phyloP scores from a whole-genome alignment of 2,113 vertebrate species.

The Bagarius yarrelli region DNA sequence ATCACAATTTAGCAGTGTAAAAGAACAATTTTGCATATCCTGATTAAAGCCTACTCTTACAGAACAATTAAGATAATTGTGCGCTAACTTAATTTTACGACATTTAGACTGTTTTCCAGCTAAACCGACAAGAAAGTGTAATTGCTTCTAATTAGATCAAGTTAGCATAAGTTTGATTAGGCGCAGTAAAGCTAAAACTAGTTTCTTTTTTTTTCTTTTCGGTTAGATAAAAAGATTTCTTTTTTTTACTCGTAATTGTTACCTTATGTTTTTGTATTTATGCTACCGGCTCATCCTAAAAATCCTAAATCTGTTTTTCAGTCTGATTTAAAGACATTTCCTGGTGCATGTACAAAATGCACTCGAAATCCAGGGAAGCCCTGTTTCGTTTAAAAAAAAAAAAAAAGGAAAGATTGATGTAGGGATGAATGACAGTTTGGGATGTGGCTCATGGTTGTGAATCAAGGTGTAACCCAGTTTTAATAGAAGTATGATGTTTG shows the following conservation, averaged over 20 bases:
- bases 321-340: neutral
- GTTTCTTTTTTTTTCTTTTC: conserved; percentile 74
- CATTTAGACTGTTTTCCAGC: conserved; percentile 87
- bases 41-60: conserved; percentile 89
- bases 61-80: conserved; percentile 91
- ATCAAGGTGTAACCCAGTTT: conserved; percentile 55
- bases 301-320: neutral
- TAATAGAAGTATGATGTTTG: conserved; percentile 57
- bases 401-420: neutral
- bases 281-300: neutral
- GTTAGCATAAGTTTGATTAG: conserved; percentile 95
- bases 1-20: conserved; percentile 85
- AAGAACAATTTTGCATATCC: conserved; percentile 88
- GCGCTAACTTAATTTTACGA: conserved; percentile 89
- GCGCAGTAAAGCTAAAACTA: conserved; percentile 77
- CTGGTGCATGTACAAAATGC: neutral
- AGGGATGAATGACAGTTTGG: conserved; percentile 26
- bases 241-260: neutral
- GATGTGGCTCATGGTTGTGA: conserved; percentile 38
- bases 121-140: conserved; percentile 85
- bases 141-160: conserved; percentile 91
- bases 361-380: neutral
- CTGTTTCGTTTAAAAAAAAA: conserved; percentile 21
- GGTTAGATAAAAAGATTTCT: neutral
- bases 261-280: neutral